Conservation (phyloP, 2,113 vertebrate genomes). For the Bettongia penicillata region DNA sequence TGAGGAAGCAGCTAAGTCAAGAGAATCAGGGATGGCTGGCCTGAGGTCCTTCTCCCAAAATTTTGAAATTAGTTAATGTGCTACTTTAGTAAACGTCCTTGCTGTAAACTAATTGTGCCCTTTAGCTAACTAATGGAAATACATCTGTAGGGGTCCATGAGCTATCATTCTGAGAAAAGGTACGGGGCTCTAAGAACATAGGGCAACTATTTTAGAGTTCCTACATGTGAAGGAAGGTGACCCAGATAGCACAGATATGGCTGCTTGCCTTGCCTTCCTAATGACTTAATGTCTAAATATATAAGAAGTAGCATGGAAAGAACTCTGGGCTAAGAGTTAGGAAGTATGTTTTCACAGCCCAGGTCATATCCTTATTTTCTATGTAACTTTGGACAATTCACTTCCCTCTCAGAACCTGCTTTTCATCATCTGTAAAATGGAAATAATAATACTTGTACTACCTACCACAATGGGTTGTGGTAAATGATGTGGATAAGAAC, state of each 20-base stretch:
- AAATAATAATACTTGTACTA: not conserved
- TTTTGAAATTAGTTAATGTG: not conserved
- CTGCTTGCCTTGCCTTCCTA: not conserved
- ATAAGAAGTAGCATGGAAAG: not conserved
- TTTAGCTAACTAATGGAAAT: not conserved
- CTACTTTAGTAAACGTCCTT: not conserved
- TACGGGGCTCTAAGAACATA: not conserved
- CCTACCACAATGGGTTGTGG: not conserved
- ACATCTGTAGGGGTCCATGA: not conserved
- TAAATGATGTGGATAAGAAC: not conserved
- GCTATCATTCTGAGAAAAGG: not conserved
- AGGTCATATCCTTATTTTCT: not conserved
- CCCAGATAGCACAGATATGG: not conserved
- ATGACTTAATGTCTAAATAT: not conserved
- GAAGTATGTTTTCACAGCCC: not conserved
- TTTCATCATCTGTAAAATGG: not conserved
- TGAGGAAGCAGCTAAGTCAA: not conserved
- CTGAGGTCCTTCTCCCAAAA: not conserved
- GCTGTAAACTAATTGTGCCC: not conserved
- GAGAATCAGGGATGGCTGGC: not conserved
- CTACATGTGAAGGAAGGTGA: not conserved
- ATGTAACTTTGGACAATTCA: not conserved
- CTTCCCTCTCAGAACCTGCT: not conserved
- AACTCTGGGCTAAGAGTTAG: not conserved
- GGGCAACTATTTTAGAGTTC: not conserved